These are phyloP conservation scores for Hozukius guyotensis DNA, from an alignment of 2,797 vertebrate genomes.

Conservation along the genomic window DNA sequence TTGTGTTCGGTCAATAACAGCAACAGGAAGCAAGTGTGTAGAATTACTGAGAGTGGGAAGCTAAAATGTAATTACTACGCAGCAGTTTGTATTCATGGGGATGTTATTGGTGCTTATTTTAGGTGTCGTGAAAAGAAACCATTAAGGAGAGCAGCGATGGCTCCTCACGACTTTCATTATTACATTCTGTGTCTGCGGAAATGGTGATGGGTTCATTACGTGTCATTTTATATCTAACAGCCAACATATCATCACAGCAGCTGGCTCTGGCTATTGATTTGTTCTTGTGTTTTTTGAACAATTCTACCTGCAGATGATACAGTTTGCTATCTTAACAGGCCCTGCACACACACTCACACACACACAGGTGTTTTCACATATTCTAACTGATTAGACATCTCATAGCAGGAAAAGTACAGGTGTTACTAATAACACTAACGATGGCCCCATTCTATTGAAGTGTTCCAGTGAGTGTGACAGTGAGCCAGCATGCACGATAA, in stretches of 20 bases:
- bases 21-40: constrained; percentile 10
- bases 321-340: not conserved
- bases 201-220: not conserved
- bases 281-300: not conserved
- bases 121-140: constrained; percentile 14
- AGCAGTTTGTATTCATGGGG: not conserved
- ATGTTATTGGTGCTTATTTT: constrained; percentile 2
- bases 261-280: not conserved
- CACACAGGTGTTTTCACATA: not conserved
- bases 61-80: constrained; percentile 10
- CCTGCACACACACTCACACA: not conserved
- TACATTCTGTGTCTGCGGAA: not conserved
- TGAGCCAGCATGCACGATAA: too few species aligned
- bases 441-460: too few species aligned
- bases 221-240: not conserved
- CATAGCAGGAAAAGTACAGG: too few species aligned
- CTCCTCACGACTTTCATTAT: not conserved
- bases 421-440: too few species aligned
- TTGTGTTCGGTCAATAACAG: constrained; percentile 10
- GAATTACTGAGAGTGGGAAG: constrained; percentile 18
- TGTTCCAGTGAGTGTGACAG: too few species aligned
- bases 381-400: not conserved
- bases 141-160: not conserved
- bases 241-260: not conserved
- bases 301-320: not conserved